Evolutionary conservation across 2,888 invertebrate genomes (phyloP).

Genomic region (Biston stratarius): DNA sequence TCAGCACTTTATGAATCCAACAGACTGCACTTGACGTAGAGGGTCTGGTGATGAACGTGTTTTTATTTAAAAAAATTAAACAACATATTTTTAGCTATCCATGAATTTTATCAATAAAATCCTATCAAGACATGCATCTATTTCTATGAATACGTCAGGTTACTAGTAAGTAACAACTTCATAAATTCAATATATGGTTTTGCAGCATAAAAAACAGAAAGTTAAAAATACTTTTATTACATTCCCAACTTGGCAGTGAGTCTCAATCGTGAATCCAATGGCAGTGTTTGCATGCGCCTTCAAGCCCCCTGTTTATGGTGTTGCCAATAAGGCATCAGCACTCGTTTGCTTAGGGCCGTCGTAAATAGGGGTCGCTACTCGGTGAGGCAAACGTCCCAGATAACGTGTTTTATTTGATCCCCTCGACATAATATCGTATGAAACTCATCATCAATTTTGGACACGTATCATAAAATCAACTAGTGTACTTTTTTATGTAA

Average conservation of each 20-base stretch:
- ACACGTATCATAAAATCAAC: not conserved
- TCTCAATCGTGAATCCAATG: slow-evolving; percentile 34
- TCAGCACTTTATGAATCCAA: too few species aligned
- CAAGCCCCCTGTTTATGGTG: slow-evolving; percentile 65
- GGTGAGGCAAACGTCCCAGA: slow-evolving; percentile 26
- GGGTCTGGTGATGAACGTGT: too few species aligned
- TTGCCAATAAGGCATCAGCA: slow-evolving; percentile 62
- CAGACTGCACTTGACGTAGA: too few species aligned
- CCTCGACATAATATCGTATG: not conserved
- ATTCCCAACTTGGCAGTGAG: slow-evolving; percentile 8
- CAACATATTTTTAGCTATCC: too few species aligned
- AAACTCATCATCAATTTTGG: slow-evolving; percentile 1
- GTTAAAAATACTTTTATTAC: slow-evolving; percentile 27
- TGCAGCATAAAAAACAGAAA: too few species aligned
- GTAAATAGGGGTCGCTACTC: slow-evolving; percentile 57
- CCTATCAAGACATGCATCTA: too few species aligned
- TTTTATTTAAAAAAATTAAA: too few species aligned
- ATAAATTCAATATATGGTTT: too few species aligned
- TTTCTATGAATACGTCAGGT: too few species aligned
- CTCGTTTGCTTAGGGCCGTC: slow-evolving; percentile 70
- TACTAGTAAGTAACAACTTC: too few species aligned
- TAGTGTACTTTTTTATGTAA: too few species aligned
- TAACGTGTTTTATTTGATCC: slow-evolving; percentile 13
- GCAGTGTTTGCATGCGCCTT: slow-evolving; percentile 49
- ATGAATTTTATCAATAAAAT: too few species aligned